Conservation (phyloP, 2,888 invertebrate genomes). For the Psylliodes chrysocephalus region DNA sequence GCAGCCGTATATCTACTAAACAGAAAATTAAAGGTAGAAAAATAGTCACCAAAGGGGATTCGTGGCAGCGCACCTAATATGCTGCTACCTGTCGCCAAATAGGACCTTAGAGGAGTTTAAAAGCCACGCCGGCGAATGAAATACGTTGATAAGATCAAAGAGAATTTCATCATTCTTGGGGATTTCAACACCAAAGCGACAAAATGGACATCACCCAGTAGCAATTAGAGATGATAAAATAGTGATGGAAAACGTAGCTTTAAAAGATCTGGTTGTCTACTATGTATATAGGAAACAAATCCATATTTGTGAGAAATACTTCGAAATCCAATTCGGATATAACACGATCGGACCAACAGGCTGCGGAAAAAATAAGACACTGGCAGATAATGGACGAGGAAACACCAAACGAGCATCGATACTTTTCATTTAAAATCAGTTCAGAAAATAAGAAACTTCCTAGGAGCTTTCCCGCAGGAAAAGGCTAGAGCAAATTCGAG, state of each 20-base stretch:
- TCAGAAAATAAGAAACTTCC: no score
- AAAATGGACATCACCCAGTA: background rate
- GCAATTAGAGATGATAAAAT: background rate
- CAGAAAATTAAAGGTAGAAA: background rate
- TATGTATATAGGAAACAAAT: background rate
- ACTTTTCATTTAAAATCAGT: no score
- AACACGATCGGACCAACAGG: background rate
- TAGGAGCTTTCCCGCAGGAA: no score
- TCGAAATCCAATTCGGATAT: no score
- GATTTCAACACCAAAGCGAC: conserved; percentile 10
- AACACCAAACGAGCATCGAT: background rate
- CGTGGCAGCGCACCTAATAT: background rate
- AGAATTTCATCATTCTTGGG: background rate
- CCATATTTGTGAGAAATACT: no score
- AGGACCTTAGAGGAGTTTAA: background rate
- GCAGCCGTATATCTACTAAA: background rate
- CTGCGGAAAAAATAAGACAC: no score
- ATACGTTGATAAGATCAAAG: background rate
- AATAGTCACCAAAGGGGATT: background rate
- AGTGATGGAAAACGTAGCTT: background rate
- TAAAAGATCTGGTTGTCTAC: background rate
- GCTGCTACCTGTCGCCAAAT: background rate
- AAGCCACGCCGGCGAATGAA: background rate
- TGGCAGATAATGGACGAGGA: no score
- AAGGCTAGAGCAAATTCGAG: no score